Evolutionary conservation across 2,888 invertebrate genomes (phyloP), one percentile per base, ranked within the genome.

Genomic region (Sipha maydis): DNA sequence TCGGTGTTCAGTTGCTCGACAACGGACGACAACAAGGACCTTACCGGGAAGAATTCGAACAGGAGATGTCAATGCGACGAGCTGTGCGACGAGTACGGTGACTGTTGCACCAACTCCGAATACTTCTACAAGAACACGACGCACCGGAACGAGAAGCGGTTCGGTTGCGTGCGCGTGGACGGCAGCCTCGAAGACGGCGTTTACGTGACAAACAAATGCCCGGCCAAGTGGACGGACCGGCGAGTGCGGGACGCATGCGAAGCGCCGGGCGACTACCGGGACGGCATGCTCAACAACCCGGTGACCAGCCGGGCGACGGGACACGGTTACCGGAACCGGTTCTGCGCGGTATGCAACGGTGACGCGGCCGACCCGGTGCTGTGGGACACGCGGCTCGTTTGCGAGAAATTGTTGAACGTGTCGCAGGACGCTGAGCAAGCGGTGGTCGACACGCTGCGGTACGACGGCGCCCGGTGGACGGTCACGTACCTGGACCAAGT

Each of bases 51-150:
- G 69, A 77, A 14, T 2, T 0, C 21, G 4, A 75, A 17, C 61
- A 25, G 84, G 21, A 92, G 92, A 90, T 93, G 93, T 90, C 91
- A 92, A 80, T 93, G 93, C 90, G 93, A 93, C 90, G 90, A 91
- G 69, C 90, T 91, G 61, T 93, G 93, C 90, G 91, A 91, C 31
- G 90, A 91, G 21, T 93, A 92, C 89, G 93, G 92, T 48, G 93
- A 93, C 91, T 93, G 93, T 90, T 93, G 93, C 89, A 91, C 92
- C 48, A 92, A 93, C 90, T 92, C 92, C 0, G 89, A 90, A 11
- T 86, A 90, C 89, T 90, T 91, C 90, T 48, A 48, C 48, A 89
- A 90, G 83, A 73, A 90, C 90, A 34, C 91, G 89, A 90, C 91
- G 90, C 56, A 90, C 91, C 61, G 48, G 48, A 48, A 48, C 48